Evolutionary conservation across 2,888 invertebrate genomes (phyloP).

Genomic region (Syrphus vitripennis): DNA sequence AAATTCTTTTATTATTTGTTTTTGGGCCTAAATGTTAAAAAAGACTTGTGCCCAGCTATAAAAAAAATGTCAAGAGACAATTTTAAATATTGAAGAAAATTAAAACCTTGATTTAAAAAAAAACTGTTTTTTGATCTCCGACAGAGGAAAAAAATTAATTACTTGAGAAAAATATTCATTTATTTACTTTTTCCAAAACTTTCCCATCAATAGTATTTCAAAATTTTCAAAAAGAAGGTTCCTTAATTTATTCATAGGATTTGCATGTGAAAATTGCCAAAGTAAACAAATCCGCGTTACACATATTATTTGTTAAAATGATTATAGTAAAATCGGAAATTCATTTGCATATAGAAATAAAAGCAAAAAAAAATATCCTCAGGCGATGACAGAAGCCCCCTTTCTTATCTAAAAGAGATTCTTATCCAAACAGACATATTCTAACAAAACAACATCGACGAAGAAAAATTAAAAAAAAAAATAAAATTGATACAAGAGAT

Average conservation of each 20-base stretch:
- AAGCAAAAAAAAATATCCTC: background rate
- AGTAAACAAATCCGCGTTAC: slow-evolving; percentile 61
- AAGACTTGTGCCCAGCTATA: too few species aligned
- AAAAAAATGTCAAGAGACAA: too few species aligned
- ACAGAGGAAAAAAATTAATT: background rate
- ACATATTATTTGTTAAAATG: slow-evolving; percentile 63
- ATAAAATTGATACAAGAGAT: slow-evolving; percentile 47
- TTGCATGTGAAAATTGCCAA: slow-evolving; percentile 68
- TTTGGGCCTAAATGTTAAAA: too few species aligned
- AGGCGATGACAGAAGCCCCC: background rate
- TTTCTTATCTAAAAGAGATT: slow-evolving; percentile 22
- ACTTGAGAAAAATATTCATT: background rate
- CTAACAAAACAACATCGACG: background rate
- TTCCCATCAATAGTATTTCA: slow-evolving; percentile 51
- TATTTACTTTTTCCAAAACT: background rate
- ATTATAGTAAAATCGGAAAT: slow-evolving; percentile 58
- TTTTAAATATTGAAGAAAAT: too few species aligned
- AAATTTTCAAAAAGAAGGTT: background rate
- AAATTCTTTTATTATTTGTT: too few species aligned
- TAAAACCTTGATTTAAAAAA: too few species aligned
- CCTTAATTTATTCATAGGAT: slow-evolving; percentile 60
- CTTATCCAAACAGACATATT: slow-evolving; percentile 46
- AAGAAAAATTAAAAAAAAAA: background rate
- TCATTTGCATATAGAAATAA: slow-evolving; percentile 64
- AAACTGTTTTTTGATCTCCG: background rate